Conservation (phyloP, 2,888 invertebrate genomes). For the Lasioglossum lativentre region DNA sequence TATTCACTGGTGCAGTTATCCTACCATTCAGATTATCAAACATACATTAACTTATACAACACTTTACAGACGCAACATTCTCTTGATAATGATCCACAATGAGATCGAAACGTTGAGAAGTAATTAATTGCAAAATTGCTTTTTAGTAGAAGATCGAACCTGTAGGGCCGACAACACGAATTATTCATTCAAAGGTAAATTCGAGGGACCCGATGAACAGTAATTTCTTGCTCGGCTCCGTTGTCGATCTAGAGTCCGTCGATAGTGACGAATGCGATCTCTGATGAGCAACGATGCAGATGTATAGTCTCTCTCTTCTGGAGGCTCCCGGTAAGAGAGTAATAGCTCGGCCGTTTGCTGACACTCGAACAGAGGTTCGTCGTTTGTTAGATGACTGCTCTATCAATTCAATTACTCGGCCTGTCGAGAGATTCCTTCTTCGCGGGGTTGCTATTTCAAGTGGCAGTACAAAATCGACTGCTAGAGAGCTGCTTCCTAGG, state of each 20-base stretch:
- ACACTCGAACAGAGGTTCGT: slow-evolving; percentile 20
- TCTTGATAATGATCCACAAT: too few species aligned
- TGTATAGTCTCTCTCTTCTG: background rate
- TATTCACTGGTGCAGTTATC: too few species aligned
- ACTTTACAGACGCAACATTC: too few species aligned
- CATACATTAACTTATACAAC: too few species aligned
- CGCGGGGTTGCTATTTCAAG: slow-evolving; percentile 7
- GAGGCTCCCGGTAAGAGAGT: background rate
- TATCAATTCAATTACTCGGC: background rate
- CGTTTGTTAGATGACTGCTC: slow-evolving; percentile 14
- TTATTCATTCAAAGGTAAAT: background rate
- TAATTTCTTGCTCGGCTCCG: background rate
- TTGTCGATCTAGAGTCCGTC: background rate
- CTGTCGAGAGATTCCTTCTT: slow-evolving; percentile 11
- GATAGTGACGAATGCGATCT: background rate
- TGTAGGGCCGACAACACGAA: too few species aligned
- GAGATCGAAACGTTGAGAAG: too few species aligned
- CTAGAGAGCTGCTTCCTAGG: background rate
- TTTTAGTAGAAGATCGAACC: too few species aligned
- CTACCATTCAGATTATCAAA: too few species aligned
- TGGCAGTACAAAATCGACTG: background rate
- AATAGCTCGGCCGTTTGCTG: slow-evolving; percentile 19
- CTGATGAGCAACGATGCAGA: background rate
- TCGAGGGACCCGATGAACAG: background rate
- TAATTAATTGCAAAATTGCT: too few species aligned